These are phyloP conservation scores for Dasysyrphus tricinctus DNA, from an alignment of 2,888 invertebrate genomes.

Conservation along the genomic window DNA sequence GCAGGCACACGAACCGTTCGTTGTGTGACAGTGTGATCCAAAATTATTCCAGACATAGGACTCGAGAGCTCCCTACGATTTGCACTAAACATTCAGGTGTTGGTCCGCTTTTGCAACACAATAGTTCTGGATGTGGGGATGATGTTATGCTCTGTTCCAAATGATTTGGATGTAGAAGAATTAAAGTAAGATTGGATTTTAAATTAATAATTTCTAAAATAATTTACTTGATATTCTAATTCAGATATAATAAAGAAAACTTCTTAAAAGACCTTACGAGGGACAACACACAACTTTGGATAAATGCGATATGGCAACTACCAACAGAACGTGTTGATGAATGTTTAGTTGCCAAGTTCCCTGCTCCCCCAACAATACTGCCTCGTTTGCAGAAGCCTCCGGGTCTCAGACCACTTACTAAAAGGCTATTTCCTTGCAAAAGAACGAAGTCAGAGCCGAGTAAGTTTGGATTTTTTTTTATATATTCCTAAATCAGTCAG, in stretches of 20 bases:
- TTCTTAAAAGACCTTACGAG: slow-evolving; percentile 90
- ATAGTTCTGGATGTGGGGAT: slow-evolving; percentile 94
- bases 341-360: slow-evolving; percentile 92
- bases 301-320: slow-evolving; percentile 95
- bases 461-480: slow-evolving; percentile 84
- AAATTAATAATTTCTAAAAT: too few species aligned
- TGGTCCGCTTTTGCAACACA: too few species aligned
- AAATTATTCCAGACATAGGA: too few species aligned
- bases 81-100: too few species aligned
- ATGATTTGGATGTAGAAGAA: slow-evolving; percentile 88
- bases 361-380: slow-evolving; percentile 88
- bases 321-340: slow-evolving; percentile 95
- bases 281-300: slow-evolving; percentile 93
- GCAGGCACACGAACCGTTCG: too few species aligned
- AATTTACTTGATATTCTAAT: slow-evolving; percentile 20
- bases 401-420: slow-evolving; percentile 92
- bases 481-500: neutral
- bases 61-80: too few species aligned
- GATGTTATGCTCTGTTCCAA: slow-evolving; percentile 91
- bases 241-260: slow-evolving; percentile 86
- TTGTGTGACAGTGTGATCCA: too few species aligned
- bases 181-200: slow-evolving; percentile 86
- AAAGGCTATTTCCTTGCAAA: slow-evolving; percentile 89
- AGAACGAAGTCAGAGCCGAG: slow-evolving; percentile 87
- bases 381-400: slow-evolving; percentile 97